A percentile compares a stretch with the other conserved stretches of the same genome.
Evolutionary conservation across 2,797 vertebrate genomes (phyloP).

Genomic region (Mormyrus proboscirostris): DNA sequence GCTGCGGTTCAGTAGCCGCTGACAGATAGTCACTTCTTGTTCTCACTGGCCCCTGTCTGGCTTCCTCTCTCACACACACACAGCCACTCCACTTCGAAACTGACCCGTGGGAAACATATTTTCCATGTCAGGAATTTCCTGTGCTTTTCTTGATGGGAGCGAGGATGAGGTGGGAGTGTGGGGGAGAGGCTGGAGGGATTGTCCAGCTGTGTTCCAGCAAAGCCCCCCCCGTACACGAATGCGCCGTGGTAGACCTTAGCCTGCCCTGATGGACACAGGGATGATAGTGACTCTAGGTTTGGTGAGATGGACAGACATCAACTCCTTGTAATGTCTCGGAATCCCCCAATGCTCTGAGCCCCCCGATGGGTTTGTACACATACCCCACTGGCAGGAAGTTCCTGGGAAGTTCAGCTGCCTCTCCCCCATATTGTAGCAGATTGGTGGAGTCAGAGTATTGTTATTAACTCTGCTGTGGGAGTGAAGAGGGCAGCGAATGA

Average conservation of each 20-base stretch:
- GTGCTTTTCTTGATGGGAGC: constrained; percentile 30
- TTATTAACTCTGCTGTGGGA: not conserved
- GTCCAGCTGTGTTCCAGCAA: not conserved
- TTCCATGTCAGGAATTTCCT: constrained; percentile 45
- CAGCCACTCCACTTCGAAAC: constrained; percentile 32
- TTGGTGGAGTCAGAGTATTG: not conserved
- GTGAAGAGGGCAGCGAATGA: not conserved
- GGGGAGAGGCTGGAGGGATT: not conserved
- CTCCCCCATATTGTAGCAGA: not conserved
- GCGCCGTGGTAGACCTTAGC: not conserved
- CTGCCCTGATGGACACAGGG: not conserved
- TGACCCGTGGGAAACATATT: constrained; percentile 43
- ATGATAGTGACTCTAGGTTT: not conserved
- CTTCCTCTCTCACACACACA: constrained; percentile 19
- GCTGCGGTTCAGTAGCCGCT: not conserved
- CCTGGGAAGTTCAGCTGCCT: not conserved
- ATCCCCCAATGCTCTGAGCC: not conserved
- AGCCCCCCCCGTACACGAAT: not conserved
- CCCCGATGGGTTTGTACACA: not conserved
- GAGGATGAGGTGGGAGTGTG: not conserved
- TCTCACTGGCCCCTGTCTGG: not conserved
- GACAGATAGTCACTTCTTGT: not conserved
- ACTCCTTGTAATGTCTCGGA: not conserved
- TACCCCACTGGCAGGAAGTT: not conserved
- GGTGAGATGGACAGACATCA: not conserved